Evolutionary conservation across 2,888 invertebrate species (phyloP).

Genomic region (Tetragonisca angustula): DNA sequence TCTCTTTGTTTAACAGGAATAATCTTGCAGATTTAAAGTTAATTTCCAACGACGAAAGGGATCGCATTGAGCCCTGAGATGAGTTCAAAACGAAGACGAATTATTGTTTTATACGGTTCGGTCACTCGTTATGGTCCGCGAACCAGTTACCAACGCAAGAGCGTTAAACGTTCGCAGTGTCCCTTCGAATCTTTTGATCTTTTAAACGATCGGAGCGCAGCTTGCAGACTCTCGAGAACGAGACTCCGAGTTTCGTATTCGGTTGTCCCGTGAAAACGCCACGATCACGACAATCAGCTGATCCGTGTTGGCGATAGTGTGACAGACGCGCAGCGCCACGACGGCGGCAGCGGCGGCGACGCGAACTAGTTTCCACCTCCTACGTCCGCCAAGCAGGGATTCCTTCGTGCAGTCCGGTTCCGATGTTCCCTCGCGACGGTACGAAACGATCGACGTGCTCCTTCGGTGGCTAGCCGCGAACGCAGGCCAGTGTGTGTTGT

Average conservation of each 20-base stretch:
- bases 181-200: background rate
- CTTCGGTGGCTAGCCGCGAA: background rate
- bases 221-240: background rate
- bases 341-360: conserved; percentile 37
- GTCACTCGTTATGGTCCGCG: too few relatives aligned
- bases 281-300: conserved; percentile 65
- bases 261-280: conserved; percentile 31
- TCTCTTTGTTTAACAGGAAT: too few relatives aligned
- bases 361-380: conserved; percentile 55
- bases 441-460: conserved; percentile 46
- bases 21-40: background rate
- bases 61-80: too few relatives aligned
- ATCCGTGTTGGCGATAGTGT: conserved; percentile 53
- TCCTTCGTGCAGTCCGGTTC: conserved; percentile 80
- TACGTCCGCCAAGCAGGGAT: conserved; percentile 51
- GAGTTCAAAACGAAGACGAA: too few relatives aligned
- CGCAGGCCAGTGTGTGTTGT: background rate
- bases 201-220: background rate
- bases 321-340: conserved; percentile 48
- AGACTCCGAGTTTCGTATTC: background rate
- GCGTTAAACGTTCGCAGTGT: too few relatives aligned
- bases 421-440: conserved; percentile 81
- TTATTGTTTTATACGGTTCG: too few relatives aligned
- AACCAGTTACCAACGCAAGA: too few relatives aligned
- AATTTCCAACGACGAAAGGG: background rate